Percentiles rank a stretch among this genome's conserved stretches.
phyloP scores from a whole-genome alignment of 2,797 vertebrate genomes.

The Smutsia gigantea region DNA sequence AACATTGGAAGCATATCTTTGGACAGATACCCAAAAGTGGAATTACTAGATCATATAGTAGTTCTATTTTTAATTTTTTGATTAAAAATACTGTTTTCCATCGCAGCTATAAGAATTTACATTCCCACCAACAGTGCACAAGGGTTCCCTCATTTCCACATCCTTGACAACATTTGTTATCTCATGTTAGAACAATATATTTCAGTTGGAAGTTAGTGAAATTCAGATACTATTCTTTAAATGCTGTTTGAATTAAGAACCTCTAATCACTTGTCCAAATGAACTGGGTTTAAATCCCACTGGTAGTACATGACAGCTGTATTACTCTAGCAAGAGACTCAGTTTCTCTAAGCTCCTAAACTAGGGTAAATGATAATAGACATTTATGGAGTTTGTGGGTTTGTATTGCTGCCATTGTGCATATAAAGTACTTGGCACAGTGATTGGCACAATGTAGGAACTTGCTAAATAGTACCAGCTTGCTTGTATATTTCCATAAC shows the following conservation, averaged over 20 bases:
- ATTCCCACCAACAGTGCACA: background rate
- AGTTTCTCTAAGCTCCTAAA: background rate
- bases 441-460: background rate
- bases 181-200: background rate
- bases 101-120: background rate
- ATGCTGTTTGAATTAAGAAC: background rate
- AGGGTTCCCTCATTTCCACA: background rate
- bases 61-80: constrained; percentile 5
- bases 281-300: background rate
- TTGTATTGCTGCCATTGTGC: background rate
- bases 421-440: background rate
- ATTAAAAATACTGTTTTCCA: background rate
- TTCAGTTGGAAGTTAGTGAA: background rate
- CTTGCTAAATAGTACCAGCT: background rate
- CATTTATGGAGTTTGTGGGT: background rate
- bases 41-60: background rate
- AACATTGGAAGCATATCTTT: background rate
- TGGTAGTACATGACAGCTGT: background rate
- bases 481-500: background rate
- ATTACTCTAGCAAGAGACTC: background rate
- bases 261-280: background rate
- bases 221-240: background rate
- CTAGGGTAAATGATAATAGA: background rate
- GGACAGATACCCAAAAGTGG: background rate
- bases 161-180: background rate